Evolutionary conservation across 2,888 invertebrate species (phyloP), one percentile per base, ranked within the genome.

Genomic region (Leptarthrus brevirostris): DNA sequence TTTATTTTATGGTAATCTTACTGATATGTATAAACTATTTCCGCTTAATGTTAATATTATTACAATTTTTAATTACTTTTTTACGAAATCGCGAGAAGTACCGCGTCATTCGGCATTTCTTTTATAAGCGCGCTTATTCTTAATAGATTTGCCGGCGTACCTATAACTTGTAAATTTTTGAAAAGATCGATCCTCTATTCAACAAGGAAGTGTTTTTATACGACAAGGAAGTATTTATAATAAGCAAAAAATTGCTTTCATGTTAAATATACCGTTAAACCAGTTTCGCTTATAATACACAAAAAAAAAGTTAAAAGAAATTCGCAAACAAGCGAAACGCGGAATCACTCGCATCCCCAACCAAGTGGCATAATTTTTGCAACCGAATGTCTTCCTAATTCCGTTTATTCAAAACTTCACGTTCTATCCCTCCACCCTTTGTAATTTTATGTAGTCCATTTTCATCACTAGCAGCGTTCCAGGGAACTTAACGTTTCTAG

Each of bases 211-310:
- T 16, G 12, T 56, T 26, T 56, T 56, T 56, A 56, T n/a, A 1
- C 56, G 16, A 26, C 30, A 24, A 56, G 56, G 56, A 56, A 56
- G 56, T 30, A 30, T 30, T 5, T 14, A n/a, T 12, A 3, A 56
- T 26, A 3, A 56, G 30, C 30, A 56, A 56, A 56, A 56, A 56
- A 56, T 26, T 26, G 14, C 14, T 54, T 54, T 54, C 22, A n/a
- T n/a, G n/a, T n/a, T n/a, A n/a, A 12, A 30, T 16, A 30, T n/a
- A 30, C 30, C 56, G 56, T 56, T 56, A 56, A 56, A 56, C 56
- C 56, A 56, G 56, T 56, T 30, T 14, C 26, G 24, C 4, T 20
- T 54, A 26, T 24, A 14, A 22, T 30, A 24, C 10, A 24, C 18
- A n/a, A 56, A 56, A 30, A 30, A 30, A 26, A n/a, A 26, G 16